phyloP scores from a whole-genome alignment of 2,797 vertebrate genomes.

The Myotis daubentonii region DNA sequence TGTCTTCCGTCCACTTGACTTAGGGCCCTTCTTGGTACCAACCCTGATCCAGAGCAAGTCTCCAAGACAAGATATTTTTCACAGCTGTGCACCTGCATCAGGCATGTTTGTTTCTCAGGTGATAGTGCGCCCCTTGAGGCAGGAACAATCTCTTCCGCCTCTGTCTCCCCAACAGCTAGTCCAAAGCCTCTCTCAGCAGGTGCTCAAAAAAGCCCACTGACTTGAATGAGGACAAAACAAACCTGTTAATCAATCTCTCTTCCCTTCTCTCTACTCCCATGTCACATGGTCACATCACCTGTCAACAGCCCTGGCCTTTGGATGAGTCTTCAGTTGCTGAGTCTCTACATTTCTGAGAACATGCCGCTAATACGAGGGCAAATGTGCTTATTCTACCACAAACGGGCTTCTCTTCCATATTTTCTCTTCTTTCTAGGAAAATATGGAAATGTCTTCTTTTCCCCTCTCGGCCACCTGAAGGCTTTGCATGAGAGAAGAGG shows the following conservation, averaged over 20 bases:
- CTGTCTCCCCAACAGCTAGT: background rate
- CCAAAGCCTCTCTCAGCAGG: background rate
- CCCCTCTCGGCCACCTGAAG: background rate
- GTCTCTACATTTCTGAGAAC: background rate
- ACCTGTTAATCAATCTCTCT: background rate
- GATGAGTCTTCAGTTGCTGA: background rate
- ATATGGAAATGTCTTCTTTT: background rate
- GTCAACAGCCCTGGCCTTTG: background rate
- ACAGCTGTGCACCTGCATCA: background rate
- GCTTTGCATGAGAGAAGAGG: background rate
- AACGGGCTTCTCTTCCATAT: background rate
- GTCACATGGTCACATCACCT: background rate
- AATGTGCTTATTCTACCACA: background rate
- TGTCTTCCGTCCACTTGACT: background rate
- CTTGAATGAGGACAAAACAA: conserved; percentile 20
- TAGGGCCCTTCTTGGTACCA: background rate
- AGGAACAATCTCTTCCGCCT: background rate
- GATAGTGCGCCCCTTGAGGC: background rate
- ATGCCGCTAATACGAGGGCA: background rate
- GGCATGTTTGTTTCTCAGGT: background rate
- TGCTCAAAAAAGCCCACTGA: background rate
- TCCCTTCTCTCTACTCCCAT: background rate
- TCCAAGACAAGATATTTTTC: background rate
- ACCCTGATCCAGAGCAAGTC: background rate
- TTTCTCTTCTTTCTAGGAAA: background rate